Percentiles rank a stretch among this genome's conserved stretches.
Conservation (phyloP, 2,888 invertebrate genomes). For the Plebejus argus region DNA sequence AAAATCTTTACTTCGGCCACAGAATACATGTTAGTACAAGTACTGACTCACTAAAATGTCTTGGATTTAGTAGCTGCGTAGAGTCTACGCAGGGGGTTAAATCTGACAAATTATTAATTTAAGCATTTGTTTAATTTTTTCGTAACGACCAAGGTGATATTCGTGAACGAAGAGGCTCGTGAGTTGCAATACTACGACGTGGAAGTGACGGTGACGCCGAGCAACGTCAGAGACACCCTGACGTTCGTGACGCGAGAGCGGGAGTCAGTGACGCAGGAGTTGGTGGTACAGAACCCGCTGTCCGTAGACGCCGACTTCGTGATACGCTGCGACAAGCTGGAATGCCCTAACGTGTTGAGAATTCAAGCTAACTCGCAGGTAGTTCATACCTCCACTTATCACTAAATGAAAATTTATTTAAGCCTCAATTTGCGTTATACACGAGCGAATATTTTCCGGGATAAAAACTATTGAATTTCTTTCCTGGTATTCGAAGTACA, state of each 20-base stretch:
- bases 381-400: background rate
- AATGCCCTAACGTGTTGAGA: constrained; percentile 53
- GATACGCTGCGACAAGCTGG: constrained; percentile 54
- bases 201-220: constrained; percentile 53
- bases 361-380: constrained; percentile 66
- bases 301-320: constrained; percentile 52
- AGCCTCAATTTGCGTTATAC: no score
- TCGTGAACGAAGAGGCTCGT: constrained; percentile 57
- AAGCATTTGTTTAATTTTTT: no score
- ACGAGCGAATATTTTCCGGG: no score
- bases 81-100: no score
- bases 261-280: constrained; percentile 59
- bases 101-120: no score
- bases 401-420: no score
- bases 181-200: constrained; percentile 72
- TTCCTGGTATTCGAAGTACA: no score
- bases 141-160: constrained; percentile 56
- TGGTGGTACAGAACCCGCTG: constrained; percentile 61
- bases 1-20: no score
- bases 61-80: no score
- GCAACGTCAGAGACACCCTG: constrained; percentile 61
- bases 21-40: no score
- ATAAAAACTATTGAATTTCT: no score
- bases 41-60: no score
- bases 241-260: constrained; percentile 62